Percentiles rank a stretch among this genome's conserved stretches.
Conservation (phyloP, 2,797 vertebrate species). For the Oreochromis mossambicus region DNA sequence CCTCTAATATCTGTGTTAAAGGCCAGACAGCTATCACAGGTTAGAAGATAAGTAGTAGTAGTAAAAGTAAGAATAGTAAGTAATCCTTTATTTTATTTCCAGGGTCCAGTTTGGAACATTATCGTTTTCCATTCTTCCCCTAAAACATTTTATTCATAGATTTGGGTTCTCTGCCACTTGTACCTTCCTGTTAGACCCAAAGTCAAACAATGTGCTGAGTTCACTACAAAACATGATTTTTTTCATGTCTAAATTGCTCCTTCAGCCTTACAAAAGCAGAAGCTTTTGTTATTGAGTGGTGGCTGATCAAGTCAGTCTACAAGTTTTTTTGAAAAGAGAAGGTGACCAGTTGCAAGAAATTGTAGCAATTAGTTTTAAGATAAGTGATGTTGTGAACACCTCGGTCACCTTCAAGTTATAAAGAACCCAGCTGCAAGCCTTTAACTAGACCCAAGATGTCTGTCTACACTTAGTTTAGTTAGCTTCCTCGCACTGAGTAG, state of each 20-base stretch:
- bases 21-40: background rate
- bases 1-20: background rate
- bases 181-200: background rate
- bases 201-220: background rate
- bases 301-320: background rate
- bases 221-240: background rate
- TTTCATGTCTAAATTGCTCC: background rate
- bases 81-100: background rate
- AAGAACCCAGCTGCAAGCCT: background rate
- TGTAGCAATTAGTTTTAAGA: background rate
- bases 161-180: background rate
- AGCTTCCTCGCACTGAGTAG: background rate
- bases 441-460: background rate
- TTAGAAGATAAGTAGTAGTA: background rate
- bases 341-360: background rate
- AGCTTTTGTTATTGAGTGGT: background rate
- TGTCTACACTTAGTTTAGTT: background rate
- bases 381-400: background rate
- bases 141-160: background rate
- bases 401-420: background rate
- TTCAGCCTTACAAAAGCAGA: background rate
- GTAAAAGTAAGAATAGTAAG: background rate
- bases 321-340: background rate
- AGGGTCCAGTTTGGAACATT: background rate
- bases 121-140: background rate